A percentile compares a stretch with the other conserved stretches of the same genome.
Conservation (phyloP, 2,888 invertebrate genomes). For the Dicyrtoma fusca region DNA sequence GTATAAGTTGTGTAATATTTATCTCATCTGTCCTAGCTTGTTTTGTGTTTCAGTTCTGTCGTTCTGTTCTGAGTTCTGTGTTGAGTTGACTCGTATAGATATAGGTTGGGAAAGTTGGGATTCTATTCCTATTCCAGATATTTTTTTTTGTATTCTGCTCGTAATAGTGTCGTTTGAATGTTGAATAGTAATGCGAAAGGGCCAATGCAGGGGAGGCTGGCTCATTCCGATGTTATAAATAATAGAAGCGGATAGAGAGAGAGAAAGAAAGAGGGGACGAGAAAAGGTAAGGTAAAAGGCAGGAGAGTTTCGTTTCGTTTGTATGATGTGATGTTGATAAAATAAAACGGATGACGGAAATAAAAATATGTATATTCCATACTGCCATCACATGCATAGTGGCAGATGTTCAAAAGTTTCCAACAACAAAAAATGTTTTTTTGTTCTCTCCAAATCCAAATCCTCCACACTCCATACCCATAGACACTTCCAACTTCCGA, state of each 20-base stretch:
- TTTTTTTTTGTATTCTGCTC: neutral
- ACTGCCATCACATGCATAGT: conserved; percentile 13
- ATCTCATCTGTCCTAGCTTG: too few species aligned
- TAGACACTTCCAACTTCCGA: neutral
- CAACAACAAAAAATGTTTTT: conserved; percentile 11
- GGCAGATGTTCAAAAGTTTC: conserved; percentile 27
- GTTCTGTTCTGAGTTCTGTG: too few species aligned
- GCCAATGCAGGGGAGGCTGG: neutral
- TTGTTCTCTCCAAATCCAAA: neutral
- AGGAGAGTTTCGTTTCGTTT: too few species aligned
- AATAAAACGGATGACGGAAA: conserved; percentile 23
- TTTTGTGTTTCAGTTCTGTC: too few species aligned
- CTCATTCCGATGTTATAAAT: neutral
- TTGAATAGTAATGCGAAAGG: conserved; percentile 8
- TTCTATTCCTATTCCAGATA: too few species aligned
- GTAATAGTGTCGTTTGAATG: neutral
- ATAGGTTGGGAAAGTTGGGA: too few species aligned
- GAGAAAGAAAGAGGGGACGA: conserved; percentile 3
- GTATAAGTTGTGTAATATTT: too few species aligned
- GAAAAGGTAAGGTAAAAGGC: too few species aligned
- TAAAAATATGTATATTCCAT: conserved; percentile 14
- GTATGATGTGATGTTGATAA: too few species aligned
- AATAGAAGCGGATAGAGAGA: too few species aligned
- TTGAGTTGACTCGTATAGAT: too few species aligned
- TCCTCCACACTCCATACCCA: neutral